A percentile compares a stretch with the other conserved stretches of the same genome.
Conservation (phyloP, 2,113 vertebrate species). For the Zosterops borbonicus region DNA sequence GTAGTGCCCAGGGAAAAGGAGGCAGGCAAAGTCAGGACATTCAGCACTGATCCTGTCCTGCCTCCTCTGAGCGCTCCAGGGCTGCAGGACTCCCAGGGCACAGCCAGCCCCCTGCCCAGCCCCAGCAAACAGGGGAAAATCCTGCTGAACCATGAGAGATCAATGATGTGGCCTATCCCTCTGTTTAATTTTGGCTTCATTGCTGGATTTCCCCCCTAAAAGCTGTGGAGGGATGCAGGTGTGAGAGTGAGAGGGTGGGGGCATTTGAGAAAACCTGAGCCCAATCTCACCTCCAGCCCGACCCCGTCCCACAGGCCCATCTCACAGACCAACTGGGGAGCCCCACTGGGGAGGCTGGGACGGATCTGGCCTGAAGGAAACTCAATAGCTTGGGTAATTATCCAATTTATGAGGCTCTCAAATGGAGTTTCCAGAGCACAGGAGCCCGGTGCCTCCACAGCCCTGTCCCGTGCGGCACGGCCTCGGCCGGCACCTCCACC, state of each 20-base stretch:
- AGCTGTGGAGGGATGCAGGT: constrained; percentile 14
- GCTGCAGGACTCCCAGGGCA: background rate
- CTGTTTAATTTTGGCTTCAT: background rate
- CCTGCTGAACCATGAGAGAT: background rate
- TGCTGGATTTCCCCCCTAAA: background rate
- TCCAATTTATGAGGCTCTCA: constrained; percentile 58
- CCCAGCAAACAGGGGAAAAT: background rate
- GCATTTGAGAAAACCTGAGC: background rate
- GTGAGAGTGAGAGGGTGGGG: background rate
- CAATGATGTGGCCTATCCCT: background rate
- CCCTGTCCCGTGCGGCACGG: background rate
- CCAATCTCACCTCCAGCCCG: background rate
- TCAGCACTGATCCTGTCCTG: background rate
- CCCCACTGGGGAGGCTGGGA: constrained; percentile 16
- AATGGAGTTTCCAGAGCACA: constrained; percentile 55
- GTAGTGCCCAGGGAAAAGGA: background rate
- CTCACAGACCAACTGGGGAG: constrained; percentile 22
- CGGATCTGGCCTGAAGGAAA: constrained; percentile 62
- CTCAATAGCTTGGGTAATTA: constrained; percentile 54
- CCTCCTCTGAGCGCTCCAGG: background rate
- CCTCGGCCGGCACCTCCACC: background rate
- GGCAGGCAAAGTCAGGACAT: background rate
- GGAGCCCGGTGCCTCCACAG: background rate
- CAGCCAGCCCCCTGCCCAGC: background rate
- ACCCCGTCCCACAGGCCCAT: background rate